phyloP scores from a whole-genome alignment of 2,113 vertebrate species.

The Ondatra zibethicus region DNA sequence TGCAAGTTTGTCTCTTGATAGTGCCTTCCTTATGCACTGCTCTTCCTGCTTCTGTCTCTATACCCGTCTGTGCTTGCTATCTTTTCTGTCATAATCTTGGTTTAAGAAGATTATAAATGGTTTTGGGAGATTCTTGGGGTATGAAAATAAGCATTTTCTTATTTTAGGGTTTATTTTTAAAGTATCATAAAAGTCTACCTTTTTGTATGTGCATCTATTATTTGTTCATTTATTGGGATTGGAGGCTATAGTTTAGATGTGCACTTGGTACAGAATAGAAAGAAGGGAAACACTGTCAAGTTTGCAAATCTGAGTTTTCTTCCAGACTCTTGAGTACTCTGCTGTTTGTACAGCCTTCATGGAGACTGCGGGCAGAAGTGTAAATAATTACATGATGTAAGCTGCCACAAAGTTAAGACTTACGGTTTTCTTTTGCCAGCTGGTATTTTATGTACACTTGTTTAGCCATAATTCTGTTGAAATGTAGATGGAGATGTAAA shows the following conservation, averaged over 20 bases:
- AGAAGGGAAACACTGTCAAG: constrained; percentile 37
- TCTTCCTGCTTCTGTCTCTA: not conserved
- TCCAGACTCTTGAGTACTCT: constrained; percentile 25
- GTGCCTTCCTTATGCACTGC: not conserved
- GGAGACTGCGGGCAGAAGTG: not conserved
- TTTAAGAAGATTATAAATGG: constrained; percentile 54
- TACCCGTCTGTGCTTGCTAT: not conserved
- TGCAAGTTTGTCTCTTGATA: not conserved
- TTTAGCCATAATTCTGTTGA: constrained; percentile 58
- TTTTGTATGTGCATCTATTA: constrained; percentile 42
- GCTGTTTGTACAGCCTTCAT: constrained; percentile 16
- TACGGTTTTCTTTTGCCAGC: constrained; percentile 33
- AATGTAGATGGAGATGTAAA: constrained; percentile 8
- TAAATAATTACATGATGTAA: constrained; percentile 29
- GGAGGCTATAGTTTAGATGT: constrained; percentile 14
- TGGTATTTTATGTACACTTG: constrained; percentile 32
- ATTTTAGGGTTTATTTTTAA: constrained; percentile 48
- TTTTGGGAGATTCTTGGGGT: constrained; percentile 32
- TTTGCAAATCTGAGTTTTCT: constrained; percentile 50
- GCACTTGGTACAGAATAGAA: not conserved
- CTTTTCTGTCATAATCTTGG: constrained; percentile 5
- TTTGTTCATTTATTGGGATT: constrained; percentile 29
- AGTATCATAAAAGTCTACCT: constrained; percentile 17
- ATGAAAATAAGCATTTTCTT: constrained; percentile 5
- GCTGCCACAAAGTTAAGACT: constrained; percentile 35